Percentiles rank a stretch among this genome's conserved stretches.
These are phyloP conservation scores for Eretmocerus hayati DNA, from an alignment of 2,888 invertebrate species.

Conservation along the genomic window DNA sequence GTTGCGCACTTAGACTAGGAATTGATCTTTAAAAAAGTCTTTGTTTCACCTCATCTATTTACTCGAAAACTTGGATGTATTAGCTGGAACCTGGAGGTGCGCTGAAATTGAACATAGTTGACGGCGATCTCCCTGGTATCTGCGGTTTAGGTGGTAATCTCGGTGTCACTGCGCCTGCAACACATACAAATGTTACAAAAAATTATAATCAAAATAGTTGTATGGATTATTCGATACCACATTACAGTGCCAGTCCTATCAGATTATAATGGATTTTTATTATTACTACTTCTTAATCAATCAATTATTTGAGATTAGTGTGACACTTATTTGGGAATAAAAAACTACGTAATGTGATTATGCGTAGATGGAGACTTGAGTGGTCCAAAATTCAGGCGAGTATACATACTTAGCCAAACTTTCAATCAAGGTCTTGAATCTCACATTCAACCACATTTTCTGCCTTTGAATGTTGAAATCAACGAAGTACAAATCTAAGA, in stretches of 20 bases:
- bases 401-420: too few relatives aligned
- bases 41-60: constrained; percentile 9
- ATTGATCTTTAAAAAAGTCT: constrained; percentile 20
- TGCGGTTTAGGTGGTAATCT: constrained; percentile 44
- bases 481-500: too few relatives aligned
- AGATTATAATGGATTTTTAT: too few relatives aligned
- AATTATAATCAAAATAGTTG: background rate
- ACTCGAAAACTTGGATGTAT: constrained; percentile 18
- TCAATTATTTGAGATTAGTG: too few relatives aligned
- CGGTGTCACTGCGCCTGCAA: constrained; percentile 41
- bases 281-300: too few relatives aligned
- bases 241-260: background rate
- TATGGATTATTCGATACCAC: background rate
- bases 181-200: background rate
- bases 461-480: too few relatives aligned
- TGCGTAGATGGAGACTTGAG: too few relatives aligned
- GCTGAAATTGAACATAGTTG: constrained; percentile 44
- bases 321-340: too few relatives aligned
- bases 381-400: too few relatives aligned
- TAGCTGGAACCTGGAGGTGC: constrained; percentile 43
- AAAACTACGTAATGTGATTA: too few relatives aligned
- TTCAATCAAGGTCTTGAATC: too few relatives aligned
- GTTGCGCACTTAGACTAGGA: constrained; percentile 19
- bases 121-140: constrained; percentile 40
- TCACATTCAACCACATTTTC: too few relatives aligned